phyloP scores from a whole-genome alignment of 2,797 vertebrate genomes.

The Galagoides demidoff region DNA sequence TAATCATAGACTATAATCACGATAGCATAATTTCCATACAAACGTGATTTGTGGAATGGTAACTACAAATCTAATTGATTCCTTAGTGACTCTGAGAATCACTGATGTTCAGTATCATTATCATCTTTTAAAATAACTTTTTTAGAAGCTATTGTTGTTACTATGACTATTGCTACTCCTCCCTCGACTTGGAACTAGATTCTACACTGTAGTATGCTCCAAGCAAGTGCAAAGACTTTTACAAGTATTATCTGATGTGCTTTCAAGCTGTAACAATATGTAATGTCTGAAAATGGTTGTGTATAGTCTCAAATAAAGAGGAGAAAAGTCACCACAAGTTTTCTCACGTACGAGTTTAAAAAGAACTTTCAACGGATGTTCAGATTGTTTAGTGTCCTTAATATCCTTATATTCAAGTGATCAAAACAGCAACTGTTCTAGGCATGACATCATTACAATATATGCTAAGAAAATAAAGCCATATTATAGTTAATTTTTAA shows the following conservation, averaged over 20 bases:
- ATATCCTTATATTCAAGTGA: background rate
- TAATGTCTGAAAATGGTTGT: background rate
- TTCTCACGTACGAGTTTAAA: background rate
- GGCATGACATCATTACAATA: background rate
- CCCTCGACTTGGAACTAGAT: background rate
- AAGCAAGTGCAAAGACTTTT: background rate
- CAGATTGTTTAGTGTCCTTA: background rate
- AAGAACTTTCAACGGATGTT: background rate
- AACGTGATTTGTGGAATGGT: background rate
- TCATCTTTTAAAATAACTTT: slow-evolving; percentile 24
- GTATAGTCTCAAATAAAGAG: background rate
- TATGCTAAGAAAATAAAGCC: background rate
- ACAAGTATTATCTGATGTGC: background rate
- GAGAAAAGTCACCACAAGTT: background rate
- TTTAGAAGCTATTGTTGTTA: background rate
- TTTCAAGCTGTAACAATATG: background rate
- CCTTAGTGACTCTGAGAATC: slow-evolving; percentile 1
- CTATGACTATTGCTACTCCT: background rate
- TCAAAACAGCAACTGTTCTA: background rate
- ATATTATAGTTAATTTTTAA: background rate
- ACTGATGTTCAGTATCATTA: slow-evolving; percentile 25
- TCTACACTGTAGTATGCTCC: background rate
- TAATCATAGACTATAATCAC: slow-evolving; percentile 31
- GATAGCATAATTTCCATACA: background rate
- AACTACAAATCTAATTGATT: background rate